phyloP scores from a whole-genome alignment of 2,888 invertebrate species.

The Stenoptilia bipunctidactyla region DNA sequence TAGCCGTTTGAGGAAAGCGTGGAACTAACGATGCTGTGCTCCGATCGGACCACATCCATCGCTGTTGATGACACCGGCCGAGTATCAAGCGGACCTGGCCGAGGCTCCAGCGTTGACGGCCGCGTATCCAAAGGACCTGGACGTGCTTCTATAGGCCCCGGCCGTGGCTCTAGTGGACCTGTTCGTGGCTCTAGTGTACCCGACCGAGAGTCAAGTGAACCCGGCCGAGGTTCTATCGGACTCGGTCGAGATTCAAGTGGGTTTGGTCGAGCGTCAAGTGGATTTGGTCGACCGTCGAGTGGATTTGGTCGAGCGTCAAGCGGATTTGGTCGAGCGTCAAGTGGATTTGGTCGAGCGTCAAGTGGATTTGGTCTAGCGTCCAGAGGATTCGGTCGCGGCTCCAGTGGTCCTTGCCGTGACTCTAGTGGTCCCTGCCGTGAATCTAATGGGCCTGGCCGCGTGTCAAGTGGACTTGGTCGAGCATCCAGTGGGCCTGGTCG shows the following conservation, averaged over 20 bases:
- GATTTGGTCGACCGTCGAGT: background rate
- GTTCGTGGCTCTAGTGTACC: background rate
- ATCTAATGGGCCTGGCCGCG: background rate
- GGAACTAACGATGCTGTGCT: constrained; percentile 54
- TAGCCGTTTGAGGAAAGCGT: constrained; percentile 75
- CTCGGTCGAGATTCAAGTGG: background rate
- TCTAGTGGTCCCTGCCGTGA: background rate
- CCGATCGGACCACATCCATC: constrained; percentile 50
- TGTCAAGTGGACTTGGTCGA: background rate
- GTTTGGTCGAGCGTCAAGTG: constrained; percentile 31
- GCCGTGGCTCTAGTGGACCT: background rate
- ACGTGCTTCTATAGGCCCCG: background rate
- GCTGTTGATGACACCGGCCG: constrained; percentile 53
- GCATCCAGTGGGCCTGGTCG: background rate
- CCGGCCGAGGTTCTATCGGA: constrained; percentile 20
- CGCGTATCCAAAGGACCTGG: constrained; percentile 29
- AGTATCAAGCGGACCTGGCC: constrained; percentile 25
- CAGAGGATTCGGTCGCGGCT: background rate
- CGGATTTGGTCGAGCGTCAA: background rate
- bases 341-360: background rate
- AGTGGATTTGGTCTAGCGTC: background rate
- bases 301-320: background rate
- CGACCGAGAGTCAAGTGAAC: constrained; percentile 14
- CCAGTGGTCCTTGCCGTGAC: background rate
- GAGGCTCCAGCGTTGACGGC: background rate